Evolutionary conservation across 2,888 invertebrate species (phyloP), one percentile per base, ranked within the genome.

Genomic region (Thymelicus sylvestris): DNA sequence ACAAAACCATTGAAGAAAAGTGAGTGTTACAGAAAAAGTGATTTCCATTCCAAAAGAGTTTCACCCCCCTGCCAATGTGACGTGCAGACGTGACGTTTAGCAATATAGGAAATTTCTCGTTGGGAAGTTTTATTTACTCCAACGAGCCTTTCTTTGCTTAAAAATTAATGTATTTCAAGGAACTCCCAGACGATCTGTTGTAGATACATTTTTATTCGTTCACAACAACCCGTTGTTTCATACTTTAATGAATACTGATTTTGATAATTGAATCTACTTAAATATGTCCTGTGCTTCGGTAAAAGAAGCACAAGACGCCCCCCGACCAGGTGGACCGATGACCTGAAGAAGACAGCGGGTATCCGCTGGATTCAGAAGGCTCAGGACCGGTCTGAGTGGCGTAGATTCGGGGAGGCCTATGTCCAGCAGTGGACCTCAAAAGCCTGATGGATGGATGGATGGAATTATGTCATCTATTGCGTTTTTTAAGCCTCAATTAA

Each of bases 121-220:
- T 71, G 68, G 60, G 19, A 74, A 75, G 71, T 73, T 72, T 74
- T 75, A 73, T 76, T 75, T 74, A 75, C 73, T 75, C 41, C 60
- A 67, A 73, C 72, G 69, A 67, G 63, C 73, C 65, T 72, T 74
- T 74, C 74, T 75, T 65, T 67, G 69, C 63, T 67, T 62, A 68
- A 72, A 72, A 68, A 74, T 72, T 72, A 71, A 74, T 72, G 72
- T 74, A 47, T 65, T 74, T 71, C 66, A 67, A 71, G 66, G 60
- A 72, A 73, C 48, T 67, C 71, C 47, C 15, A 48, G 0, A 13
- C 31, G 31, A 31, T 38, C 6, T 31, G 57, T 57, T 38, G 57
- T 57, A 7, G 7, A n/a, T 57, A 24, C 4, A 31, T 55, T 12
- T n/a, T 55, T 24, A 5, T 50, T 19, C 19, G 19, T 19, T 19